phyloP scores from a whole-genome alignment of 2,888 invertebrate genomes.

The Anticlea derivata region DNA sequence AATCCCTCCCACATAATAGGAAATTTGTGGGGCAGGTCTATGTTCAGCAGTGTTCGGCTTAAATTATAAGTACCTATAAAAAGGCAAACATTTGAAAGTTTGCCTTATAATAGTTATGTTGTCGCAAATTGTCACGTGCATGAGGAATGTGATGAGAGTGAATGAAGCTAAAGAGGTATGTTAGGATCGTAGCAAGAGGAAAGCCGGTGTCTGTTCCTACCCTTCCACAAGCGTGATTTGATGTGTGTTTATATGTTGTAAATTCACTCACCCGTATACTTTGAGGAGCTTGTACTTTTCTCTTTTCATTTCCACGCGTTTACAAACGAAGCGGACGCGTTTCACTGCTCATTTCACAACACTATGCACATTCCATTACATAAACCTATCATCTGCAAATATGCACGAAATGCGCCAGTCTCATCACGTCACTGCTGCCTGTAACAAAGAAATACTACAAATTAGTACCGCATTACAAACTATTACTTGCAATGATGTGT shows the following conservation, averaged over 20 bases:
- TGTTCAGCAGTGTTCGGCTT: no score
- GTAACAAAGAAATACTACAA: slow-evolving; percentile 51
- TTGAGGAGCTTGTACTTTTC: slow-evolving; percentile 76
- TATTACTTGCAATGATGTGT: slow-evolving; percentile 28
- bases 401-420: slow-evolving; percentile 43
- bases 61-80: no score
- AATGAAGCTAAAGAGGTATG: no score
- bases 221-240: no score
- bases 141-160: no score
- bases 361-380: slow-evolving; percentile 48
- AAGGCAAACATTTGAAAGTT: no score
- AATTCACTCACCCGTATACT: slow-evolving; percentile 63
- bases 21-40: no score
- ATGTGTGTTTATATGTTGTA: no score
- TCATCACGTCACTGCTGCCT: slow-evolving; percentile 48
- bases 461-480: slow-evolving; percentile 40
- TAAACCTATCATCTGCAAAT: slow-evolving; percentile 50
- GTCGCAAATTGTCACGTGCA: no score
- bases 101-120: not conserved
- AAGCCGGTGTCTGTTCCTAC: no score
- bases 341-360: slow-evolving; percentile 70
- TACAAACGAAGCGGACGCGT: slow-evolving; percentile 49
- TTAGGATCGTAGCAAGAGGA: no score
- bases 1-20: no score
- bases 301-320: slow-evolving; percentile 79